phyloP scores from a whole-genome alignment of 2,888 invertebrate species.

The Antitype chi region DNA sequence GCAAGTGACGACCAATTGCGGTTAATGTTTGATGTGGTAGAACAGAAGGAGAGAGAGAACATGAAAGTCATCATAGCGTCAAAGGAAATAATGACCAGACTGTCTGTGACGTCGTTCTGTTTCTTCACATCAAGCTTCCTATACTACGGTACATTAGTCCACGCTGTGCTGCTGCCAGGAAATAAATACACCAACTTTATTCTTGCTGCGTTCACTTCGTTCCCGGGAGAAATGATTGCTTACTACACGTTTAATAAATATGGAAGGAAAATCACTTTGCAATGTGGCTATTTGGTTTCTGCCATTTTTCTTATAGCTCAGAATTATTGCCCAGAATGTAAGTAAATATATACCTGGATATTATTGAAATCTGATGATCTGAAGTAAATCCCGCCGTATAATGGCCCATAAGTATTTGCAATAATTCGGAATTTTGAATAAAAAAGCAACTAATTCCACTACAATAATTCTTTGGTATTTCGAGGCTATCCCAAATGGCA shows the following conservation, averaged over 20 bases:
- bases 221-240: constrained; percentile 82
- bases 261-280: constrained; percentile 80
- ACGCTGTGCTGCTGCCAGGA: constrained; percentile 81
- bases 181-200: constrained; percentile 84
- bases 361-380: background rate
- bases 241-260: constrained; percentile 78
- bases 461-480: background rate
- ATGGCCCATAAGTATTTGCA: too few relatives aligned
- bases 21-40: constrained; percentile 75
- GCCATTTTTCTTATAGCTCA: constrained; percentile 80
- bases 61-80: constrained; percentile 79
- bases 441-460: background rate
- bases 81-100: constrained; percentile 80
- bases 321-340: constrained; percentile 78
- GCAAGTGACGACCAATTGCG: constrained; percentile 76
- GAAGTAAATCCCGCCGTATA: background rate
- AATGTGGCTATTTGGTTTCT: constrained; percentile 77
- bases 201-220: constrained; percentile 78
- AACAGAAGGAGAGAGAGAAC: constrained; percentile 78
- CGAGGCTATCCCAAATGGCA: background rate
- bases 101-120: constrained; percentile 79
- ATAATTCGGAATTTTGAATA: background rate
- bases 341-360: constrained; percentile 54
- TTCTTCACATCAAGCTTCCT: constrained; percentile 83
- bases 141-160: constrained; percentile 81